phyloP scores from a whole-genome alignment of 1,140 invertebrate species.

The Lepidurus couesii region DNA sequence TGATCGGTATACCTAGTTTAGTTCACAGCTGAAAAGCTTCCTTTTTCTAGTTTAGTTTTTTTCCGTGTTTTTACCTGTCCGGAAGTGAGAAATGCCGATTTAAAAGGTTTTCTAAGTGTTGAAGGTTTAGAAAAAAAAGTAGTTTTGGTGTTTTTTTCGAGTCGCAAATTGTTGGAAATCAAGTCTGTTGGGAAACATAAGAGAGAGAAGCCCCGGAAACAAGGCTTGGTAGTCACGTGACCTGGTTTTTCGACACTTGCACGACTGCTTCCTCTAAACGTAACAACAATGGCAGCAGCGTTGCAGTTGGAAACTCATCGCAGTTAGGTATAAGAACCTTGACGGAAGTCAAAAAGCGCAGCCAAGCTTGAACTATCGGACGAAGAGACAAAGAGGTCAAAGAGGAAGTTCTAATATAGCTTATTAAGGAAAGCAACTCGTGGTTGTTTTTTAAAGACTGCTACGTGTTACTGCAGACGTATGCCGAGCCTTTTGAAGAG shows the following conservation, averaged over 20 bases:
- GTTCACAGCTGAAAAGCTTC: too few relatives aligned
- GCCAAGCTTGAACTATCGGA: not conserved
- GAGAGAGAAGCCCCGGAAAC: not conserved
- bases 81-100: too few relatives aligned
- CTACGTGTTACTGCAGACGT: too few relatives aligned
- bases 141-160: too few relatives aligned
- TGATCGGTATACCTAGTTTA: too few relatives aligned
- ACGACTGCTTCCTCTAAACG: conserved; percentile 14
- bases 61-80: too few relatives aligned
- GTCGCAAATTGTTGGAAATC: not conserved
- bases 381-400: not conserved
- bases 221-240: conserved; percentile 9
- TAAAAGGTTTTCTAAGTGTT: too few relatives aligned
- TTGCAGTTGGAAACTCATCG: not conserved
- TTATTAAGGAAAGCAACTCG: too few relatives aligned
- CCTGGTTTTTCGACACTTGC: conserved; percentile 16
- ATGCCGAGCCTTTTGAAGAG: too few relatives aligned
- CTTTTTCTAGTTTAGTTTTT: too few relatives aligned
- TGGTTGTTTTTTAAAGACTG: too few relatives aligned
- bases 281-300: not conserved
- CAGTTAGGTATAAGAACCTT: not conserved
- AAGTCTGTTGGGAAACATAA: not conserved
- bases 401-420: not conserved
- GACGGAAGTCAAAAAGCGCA: not conserved
- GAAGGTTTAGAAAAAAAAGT: too few relatives aligned